Conservation (phyloP, 2,888 invertebrate genomes). For the Agonopterix heracliana region DNA sequence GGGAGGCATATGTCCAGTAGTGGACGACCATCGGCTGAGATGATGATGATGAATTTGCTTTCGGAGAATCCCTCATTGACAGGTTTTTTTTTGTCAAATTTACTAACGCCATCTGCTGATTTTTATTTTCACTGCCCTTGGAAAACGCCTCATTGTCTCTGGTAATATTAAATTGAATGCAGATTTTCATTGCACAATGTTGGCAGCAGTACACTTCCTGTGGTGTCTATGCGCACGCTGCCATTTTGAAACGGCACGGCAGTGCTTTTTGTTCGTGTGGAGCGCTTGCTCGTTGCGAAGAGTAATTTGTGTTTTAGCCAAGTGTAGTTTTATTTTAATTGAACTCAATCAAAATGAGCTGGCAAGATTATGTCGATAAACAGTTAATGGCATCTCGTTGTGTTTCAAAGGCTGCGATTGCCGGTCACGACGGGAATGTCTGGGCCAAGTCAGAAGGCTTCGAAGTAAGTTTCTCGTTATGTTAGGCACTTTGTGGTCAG, state of each 20-base stretch:
- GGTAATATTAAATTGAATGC: constrained; percentile 16
- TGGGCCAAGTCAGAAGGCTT: constrained; percentile 96
- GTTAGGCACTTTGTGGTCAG: constrained; percentile 44
- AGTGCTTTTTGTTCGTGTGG: constrained; percentile 77
- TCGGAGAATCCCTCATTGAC: too few species aligned
- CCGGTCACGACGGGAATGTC: constrained; percentile 95
- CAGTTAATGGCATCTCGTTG: constrained; percentile 96
- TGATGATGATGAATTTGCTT: too few species aligned
- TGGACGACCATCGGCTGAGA: too few species aligned
- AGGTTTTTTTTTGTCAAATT: too few species aligned
- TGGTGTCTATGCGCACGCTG: constrained; percentile 62
- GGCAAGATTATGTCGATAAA: constrained; percentile 99
- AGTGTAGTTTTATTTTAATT: constrained; percentile 74
- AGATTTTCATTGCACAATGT: constrained; percentile 20
- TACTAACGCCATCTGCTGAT: too few species aligned
- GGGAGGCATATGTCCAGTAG: too few species aligned
- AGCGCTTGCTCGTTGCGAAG: constrained; percentile 73
- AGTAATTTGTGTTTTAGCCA: constrained; percentile 65
- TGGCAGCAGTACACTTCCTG: constrained; percentile 52
- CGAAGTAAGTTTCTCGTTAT: constrained; percentile 84
- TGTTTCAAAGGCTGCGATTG: constrained; percentile 96
- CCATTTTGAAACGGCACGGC: constrained; percentile 73
- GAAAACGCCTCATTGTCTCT: constrained; percentile 4
- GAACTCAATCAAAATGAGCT: constrained; percentile 88
- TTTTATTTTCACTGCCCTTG: too few species aligned